Percentiles rank a stretch among this genome's conserved stretches.
Evolutionary conservation across 2,888 invertebrate genomes (phyloP).

Genomic region (Balanococcus diminutus): DNA sequence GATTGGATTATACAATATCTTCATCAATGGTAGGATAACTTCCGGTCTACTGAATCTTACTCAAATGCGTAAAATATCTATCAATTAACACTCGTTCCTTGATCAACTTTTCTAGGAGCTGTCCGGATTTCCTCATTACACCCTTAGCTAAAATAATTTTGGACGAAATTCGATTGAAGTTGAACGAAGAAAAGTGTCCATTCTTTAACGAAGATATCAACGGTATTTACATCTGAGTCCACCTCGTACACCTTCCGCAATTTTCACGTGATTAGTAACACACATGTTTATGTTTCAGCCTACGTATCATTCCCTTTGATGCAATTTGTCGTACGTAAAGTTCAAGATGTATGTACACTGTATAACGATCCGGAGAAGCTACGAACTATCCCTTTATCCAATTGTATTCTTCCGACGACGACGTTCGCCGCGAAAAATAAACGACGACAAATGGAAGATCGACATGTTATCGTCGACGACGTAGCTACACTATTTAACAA

Average conservation of each 20-base stretch:
- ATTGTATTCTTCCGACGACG: constrained; percentile 57
- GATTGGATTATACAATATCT: constrained; percentile 80
- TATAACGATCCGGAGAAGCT: constrained; percentile 62
- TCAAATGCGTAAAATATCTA: too few relatives aligned
- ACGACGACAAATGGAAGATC: constrained; percentile 90
- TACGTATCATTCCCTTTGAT: constrained; percentile 76
- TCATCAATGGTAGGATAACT: constrained; percentile 71
- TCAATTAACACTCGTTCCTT: too few relatives aligned
- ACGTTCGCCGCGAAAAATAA: constrained; percentile 76
- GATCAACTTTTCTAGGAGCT: constrained; percentile 70
- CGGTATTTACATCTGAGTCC: neutral
- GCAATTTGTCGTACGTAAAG: constrained; percentile 74
- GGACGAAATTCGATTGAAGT: constrained; percentile 70
- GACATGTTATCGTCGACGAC: constrained; percentile 82
- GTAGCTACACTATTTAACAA: constrained; percentile 80
- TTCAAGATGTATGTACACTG: constrained; percentile 73
- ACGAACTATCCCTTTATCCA: constrained; percentile 71
- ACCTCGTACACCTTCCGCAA: neutral
- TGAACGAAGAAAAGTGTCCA: constrained; percentile 66
- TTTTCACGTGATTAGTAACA: neutral
- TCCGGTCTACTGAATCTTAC: neutral
- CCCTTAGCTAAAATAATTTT: constrained; percentile 72
- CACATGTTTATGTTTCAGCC: constrained; percentile 65
- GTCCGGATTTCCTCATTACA: constrained; percentile 72
- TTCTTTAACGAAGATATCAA: constrained; percentile 42